Evolutionary conservation across 2,888 invertebrate genomes (phyloP).

Genomic region (Phorcus lineatus): DNA sequence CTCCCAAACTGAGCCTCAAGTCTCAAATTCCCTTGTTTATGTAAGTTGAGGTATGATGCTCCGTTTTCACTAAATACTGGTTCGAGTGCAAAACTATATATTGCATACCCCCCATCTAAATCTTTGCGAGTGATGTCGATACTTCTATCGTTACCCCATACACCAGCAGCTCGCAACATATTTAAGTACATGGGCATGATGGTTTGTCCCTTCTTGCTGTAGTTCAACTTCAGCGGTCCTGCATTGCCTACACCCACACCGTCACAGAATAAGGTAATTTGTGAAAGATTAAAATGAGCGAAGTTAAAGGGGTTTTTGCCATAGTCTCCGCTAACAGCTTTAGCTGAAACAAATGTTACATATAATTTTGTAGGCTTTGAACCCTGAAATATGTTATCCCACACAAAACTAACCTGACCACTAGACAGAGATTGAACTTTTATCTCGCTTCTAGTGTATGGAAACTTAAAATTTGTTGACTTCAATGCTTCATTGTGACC

Average conservation of each 20-base stretch:
- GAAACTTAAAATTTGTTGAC: not conserved
- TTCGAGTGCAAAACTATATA: too few species aligned
- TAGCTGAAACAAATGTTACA: not conserved
- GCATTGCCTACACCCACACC: not conserved
- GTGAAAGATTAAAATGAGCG: not conserved
- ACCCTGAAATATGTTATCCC: not conserved
- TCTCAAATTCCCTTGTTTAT: too few species aligned
- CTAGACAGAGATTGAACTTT: not conserved
- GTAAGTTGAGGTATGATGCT: too few species aligned
- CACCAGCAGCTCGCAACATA: not conserved
- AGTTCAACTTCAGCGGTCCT: too few species aligned
- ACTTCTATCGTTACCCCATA: not conserved
- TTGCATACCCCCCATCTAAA: too few species aligned
- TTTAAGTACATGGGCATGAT: not conserved
- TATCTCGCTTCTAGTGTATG: not conserved
- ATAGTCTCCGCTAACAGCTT: not conserved
- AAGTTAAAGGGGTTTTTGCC: not conserved
- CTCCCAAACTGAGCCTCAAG: too few species aligned
- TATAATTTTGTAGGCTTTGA: not conserved
- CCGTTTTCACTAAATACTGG: too few species aligned
- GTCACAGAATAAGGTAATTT: not conserved
- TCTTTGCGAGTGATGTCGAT: too few species aligned
- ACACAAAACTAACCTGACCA: not conserved
- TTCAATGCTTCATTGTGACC: constrained; percentile 21
- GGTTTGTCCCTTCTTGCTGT: too few species aligned